These are phyloP conservation scores for Oikopleura dioica DNA, from an alignment of 23 tunicate species.

Conservation along the genomic window DNA sequence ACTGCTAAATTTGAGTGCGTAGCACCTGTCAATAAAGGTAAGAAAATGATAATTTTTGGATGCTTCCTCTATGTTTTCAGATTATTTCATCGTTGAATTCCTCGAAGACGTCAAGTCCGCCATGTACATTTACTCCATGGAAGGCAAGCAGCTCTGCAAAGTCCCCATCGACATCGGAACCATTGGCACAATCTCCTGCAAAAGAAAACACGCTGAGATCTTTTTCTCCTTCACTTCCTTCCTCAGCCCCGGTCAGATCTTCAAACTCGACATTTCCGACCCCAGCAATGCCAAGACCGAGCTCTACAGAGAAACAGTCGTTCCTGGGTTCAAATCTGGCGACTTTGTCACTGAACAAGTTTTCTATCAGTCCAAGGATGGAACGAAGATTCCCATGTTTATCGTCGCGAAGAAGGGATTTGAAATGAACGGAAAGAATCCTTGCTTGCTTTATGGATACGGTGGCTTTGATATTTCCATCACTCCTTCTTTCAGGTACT, in stretches of 20 bases:
- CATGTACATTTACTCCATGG: background rate
- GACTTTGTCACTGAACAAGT: slow-evolving; percentile 62
- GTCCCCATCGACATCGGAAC: slow-evolving; percentile 63
- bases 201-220: slow-evolving; percentile 30
- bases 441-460: slow-evolving; percentile 70
- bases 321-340: slow-evolving; percentile 41
- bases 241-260: slow-evolving; percentile 50
- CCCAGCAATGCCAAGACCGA: background rate
- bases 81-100: background rate
- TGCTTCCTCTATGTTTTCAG: too few species aligned
- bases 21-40: background rate
- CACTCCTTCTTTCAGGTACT: slow-evolving; percentile 64
- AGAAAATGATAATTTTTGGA: too few species aligned
- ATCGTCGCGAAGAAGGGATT: slow-evolving; percentile 54
- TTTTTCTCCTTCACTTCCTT: slow-evolving; percentile 55
- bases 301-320: slow-evolving; percentile 67
- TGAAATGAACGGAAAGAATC: slow-evolving; percentile 34
- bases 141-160: slow-evolving; percentile 16
- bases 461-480: slow-evolving; percentile 89
- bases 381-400: slow-evolving; percentile 94
- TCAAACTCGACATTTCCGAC: background rate
- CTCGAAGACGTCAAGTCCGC: background rate
- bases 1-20: slow-evolving; percentile 31
- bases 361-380: slow-evolving; percentile 81
- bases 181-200: slow-evolving; percentile 45